Percentiles rank a stretch among this genome's conserved stretches.
Conservation (phyloP, 1,140 invertebrate species). For the Aphaenogaster floridana region DNA sequence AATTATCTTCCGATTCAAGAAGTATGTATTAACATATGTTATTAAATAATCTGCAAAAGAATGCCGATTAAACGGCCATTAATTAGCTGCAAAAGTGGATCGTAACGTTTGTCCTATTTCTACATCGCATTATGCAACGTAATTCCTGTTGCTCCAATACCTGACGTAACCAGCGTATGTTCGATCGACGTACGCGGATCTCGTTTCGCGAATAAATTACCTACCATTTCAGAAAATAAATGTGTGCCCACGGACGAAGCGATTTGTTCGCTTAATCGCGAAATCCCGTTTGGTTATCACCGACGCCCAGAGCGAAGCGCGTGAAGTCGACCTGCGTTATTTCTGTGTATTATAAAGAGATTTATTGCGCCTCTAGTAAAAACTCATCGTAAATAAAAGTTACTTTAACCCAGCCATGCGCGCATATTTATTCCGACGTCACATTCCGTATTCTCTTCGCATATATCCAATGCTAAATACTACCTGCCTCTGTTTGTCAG, state of each 20-base stretch:
- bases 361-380: constrained; percentile 59
- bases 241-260: constrained; percentile 21
- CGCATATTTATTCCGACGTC: constrained; percentile 24
- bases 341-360: constrained; percentile 59
- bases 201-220: constrained; percentile 32
- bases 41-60: background rate
- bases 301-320: constrained; percentile 33
- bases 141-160: constrained; percentile 23
- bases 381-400: constrained; percentile 65
- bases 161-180: background rate
- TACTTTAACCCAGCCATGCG: constrained; percentile 56
- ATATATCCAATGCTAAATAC: background rate
- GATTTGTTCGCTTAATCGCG: constrained; percentile 40
- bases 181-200: background rate
- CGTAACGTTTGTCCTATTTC: background rate
- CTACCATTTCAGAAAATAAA: constrained; percentile 10
- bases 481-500: background rate
- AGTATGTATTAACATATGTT: background rate
- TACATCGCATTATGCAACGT: background rate
- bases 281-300: constrained; percentile 59
- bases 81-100: background rate
- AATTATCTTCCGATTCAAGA: background rate
- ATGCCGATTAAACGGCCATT: background rate
- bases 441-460: background rate
- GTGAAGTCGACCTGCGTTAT: constrained; percentile 54